A percentile compares a stretch with the other conserved stretches of the same genome.
Conservation (phyloP, 2,113 vertebrate genomes). For the Melanerpes aurifrons region DNA sequence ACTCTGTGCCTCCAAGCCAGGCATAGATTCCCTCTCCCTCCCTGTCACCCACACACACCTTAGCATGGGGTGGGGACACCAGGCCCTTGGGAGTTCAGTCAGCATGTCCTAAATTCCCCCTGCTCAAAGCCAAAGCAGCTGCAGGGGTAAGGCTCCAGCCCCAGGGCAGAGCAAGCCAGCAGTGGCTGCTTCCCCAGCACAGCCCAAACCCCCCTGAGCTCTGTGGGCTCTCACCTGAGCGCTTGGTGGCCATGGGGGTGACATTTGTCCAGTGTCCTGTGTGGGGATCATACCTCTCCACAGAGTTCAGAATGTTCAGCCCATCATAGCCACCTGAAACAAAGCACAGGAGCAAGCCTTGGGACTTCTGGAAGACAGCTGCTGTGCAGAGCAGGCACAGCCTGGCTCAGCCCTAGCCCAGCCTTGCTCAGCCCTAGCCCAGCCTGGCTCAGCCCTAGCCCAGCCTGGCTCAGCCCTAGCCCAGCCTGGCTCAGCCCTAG, state of each 20-base stretch:
- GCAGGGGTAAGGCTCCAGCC: no score
- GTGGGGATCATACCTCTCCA: constrained; percentile 97
- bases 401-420: background rate
- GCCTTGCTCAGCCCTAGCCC: background rate
- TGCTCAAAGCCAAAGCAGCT: background rate
- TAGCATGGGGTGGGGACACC: background rate
- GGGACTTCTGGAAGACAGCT: background rate
- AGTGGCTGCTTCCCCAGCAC: background rate
- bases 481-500: background rate
- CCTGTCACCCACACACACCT: background rate
- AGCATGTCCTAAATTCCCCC: background rate
- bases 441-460: no score
- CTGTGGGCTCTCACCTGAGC: constrained; percentile 82
- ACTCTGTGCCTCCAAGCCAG: background rate
- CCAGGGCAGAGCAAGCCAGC: background rate
- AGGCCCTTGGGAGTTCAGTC: background rate
- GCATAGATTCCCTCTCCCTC: background rate
- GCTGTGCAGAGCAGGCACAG: background rate
- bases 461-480: background rate
- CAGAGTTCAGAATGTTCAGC: constrained; percentile 96
- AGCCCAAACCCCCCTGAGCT: background rate
- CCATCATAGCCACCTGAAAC: constrained; percentile 94
- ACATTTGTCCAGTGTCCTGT: constrained; percentile 98
- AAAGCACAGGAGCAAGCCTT: background rate
- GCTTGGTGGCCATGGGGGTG: constrained; percentile 97